phyloP scores from a whole-genome alignment of 2,113 vertebrate species.

The Syngnathus scovelli region DNA sequence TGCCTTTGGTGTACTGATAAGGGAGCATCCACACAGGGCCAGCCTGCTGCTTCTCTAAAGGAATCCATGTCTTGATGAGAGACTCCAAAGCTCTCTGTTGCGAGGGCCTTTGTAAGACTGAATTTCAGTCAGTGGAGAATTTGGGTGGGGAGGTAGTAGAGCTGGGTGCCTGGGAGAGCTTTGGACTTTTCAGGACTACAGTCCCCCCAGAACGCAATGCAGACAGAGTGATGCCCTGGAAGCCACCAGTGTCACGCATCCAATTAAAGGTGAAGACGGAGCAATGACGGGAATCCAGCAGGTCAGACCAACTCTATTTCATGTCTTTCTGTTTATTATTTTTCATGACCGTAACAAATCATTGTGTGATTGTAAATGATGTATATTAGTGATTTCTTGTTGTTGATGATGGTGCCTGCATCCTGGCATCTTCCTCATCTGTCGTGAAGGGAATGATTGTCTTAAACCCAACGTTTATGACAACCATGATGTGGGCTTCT shows the following conservation, averaged over 20 bases:
- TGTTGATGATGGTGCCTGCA: slow-evolving; percentile 40
- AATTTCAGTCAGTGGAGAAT: slow-evolving; percentile 68
- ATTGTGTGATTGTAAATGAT: slow-evolving; percentile 55
- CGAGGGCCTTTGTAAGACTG: slow-evolving; percentile 51
- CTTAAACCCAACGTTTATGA: slow-evolving; percentile 53
- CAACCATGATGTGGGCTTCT: slow-evolving; percentile 64
- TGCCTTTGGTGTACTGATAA: slow-evolving; percentile 50
- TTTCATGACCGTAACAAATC: slow-evolving; percentile 75
- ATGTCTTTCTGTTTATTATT: slow-evolving; percentile 81
- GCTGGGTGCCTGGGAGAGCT: slow-evolving; percentile 90
- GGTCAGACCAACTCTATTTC: slow-evolving; percentile 98
- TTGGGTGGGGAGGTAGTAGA: slow-evolving; percentile 63
- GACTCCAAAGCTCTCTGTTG: slow-evolving; percentile 49
- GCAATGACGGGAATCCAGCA: slow-evolving; percentile 92
- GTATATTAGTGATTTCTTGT: slow-evolving; percentile 36
- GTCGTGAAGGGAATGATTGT: slow-evolving; percentile 62
- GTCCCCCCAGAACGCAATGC: slow-evolving; percentile 63
- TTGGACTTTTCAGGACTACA: slow-evolving; percentile 96
- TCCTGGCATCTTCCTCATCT: slow-evolving; percentile 46
- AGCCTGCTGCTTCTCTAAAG: slow-evolving; percentile 56
- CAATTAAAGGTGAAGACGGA: slow-evolving; percentile 85
- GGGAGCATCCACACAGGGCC: slow-evolving; percentile 62
- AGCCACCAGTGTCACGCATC: slow-evolving; percentile 73
- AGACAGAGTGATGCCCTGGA: slow-evolving; percentile 68
- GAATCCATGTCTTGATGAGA: slow-evolving; percentile 46